These are phyloP conservation scores for Apamea epomidion DNA, from an alignment of 2,888 invertebrate species.

Conservation along the genomic window DNA sequence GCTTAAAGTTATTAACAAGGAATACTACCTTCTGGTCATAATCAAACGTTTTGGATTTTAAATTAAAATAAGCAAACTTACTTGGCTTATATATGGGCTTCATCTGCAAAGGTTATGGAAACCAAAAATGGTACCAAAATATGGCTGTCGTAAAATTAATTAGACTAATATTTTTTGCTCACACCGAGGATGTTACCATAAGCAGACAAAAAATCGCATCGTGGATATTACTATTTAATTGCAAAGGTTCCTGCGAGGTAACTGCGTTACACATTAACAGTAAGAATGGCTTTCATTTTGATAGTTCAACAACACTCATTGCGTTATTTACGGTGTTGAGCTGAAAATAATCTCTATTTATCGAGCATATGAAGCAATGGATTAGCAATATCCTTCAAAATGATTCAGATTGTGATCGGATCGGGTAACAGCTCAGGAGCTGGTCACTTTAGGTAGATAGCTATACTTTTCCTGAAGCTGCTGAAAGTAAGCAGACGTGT, in stretches of 20 bases:
- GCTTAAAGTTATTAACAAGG: not conserved
- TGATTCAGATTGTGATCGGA: too few species aligned
- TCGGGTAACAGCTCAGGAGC: too few species aligned
- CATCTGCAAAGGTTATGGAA: conserved; percentile 22
- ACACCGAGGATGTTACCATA: conserved; percentile 14
- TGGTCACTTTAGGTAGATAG: too few species aligned
- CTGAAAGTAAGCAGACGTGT: not conserved
- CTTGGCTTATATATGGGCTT: conserved; percentile 14
- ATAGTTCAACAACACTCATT: too few species aligned
- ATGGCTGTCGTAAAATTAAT: conserved; percentile 6
- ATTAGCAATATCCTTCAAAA: too few species aligned
- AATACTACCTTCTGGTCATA: conserved; percentile 27
- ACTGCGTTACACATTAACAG: too few species aligned
- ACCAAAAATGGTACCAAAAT: conserved; percentile 23
- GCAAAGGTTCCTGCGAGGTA: not conserved
- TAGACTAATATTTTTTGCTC: not conserved
- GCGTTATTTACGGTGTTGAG: too few species aligned
- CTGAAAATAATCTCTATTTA: too few species aligned
- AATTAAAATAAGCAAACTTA: not conserved
- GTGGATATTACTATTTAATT: not conserved
- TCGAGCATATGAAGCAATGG: too few species aligned
- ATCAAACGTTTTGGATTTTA: conserved; percentile 5
- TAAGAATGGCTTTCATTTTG: too few species aligned
- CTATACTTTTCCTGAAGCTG: not conserved
- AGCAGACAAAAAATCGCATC: not conserved